These are phyloP conservation scores for Rhingia rostrata DNA, from an alignment of 2,888 invertebrate genomes.

Conservation along the genomic window DNA sequence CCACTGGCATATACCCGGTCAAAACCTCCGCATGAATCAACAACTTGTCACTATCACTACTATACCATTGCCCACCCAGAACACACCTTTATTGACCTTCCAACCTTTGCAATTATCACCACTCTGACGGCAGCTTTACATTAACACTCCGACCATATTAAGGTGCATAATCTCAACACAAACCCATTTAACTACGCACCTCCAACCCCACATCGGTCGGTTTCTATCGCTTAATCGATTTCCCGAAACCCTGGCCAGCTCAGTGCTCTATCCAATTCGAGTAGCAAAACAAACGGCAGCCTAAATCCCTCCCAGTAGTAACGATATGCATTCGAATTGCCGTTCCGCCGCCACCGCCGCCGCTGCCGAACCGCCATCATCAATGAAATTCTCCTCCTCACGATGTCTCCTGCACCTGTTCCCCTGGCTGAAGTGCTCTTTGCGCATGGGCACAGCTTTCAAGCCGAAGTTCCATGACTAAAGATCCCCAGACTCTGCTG, in stretches of 20 bases:
- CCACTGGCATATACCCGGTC: no score
- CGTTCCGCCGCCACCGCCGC: conserved; percentile 44
- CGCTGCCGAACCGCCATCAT: conserved; percentile 47
- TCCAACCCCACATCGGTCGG: conserved; percentile 20
- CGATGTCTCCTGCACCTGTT: conserved; percentile 68
- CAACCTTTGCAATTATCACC: conserved; percentile 12
- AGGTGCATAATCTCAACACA: conserved; percentile 9
- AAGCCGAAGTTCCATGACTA: conserved; percentile 69
- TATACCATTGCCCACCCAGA: conserved; percentile 2
- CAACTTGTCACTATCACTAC: no score
- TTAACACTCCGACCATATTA: conserved; percentile 1
- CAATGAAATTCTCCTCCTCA: conserved; percentile 66
- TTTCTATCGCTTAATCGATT: conserved; percentile 58
- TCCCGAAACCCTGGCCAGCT: conserved; percentile 57
- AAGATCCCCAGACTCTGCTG: conserved; percentile 61
- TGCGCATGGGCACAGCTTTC: conserved; percentile 59
- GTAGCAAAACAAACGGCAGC: conserved; percentile 71
- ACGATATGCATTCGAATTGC: conserved; percentile 74
- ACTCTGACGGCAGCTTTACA: conserved; percentile 11
- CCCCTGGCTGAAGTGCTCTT: not conserved
- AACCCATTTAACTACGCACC: conserved; percentile 59
- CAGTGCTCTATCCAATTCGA: conserved; percentile 70
- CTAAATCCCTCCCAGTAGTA: conserved; percentile 73
- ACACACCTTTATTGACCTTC: conserved; percentile 21
- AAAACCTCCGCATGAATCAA: no score